These are phyloP conservation scores for Amiota minor DNA, from an alignment of 2,888 invertebrate species.

Conservation along the genomic window DNA sequence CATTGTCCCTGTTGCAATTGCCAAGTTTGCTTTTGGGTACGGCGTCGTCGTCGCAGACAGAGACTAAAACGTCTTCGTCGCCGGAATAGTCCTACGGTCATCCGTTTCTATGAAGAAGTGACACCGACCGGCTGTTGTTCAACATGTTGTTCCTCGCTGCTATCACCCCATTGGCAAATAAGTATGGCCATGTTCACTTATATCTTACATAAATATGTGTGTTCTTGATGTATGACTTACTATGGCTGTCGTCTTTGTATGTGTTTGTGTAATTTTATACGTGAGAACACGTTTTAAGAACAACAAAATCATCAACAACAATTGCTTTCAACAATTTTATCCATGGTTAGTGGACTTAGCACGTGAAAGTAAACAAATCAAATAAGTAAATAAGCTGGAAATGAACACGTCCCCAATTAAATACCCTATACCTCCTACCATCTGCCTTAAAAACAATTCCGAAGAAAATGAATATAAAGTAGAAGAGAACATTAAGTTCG, in stretches of 20 bases:
- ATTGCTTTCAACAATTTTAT: too few relatives aligned
- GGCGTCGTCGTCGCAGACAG: conserved; percentile 1
- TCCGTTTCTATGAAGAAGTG: too few relatives aligned
- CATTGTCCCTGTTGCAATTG: conserved; percentile 20
- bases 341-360: too few relatives aligned
- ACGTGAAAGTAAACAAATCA: not conserved
- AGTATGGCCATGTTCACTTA: not conserved
- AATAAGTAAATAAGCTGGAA: not conserved
- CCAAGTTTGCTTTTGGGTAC: not conserved
- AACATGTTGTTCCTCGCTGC: too few relatives aligned
- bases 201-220: not conserved
- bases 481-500: too few relatives aligned
- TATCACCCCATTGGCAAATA: too few relatives aligned
- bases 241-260: not conserved
- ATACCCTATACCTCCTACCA: not conserved
- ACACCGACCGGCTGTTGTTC: too few relatives aligned
- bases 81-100: not conserved
- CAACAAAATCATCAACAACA: too few relatives aligned
- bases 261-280: not conserved
- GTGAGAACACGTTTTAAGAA: not conserved
- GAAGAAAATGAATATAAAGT: not conserved
- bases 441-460: not conserved
- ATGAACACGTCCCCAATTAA: not conserved
- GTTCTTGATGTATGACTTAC: not conserved
- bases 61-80: not conserved